These are phyloP conservation scores for Pelusios castaneus DNA, from an alignment of 2,113 vertebrate species.

Conservation along the genomic window DNA sequence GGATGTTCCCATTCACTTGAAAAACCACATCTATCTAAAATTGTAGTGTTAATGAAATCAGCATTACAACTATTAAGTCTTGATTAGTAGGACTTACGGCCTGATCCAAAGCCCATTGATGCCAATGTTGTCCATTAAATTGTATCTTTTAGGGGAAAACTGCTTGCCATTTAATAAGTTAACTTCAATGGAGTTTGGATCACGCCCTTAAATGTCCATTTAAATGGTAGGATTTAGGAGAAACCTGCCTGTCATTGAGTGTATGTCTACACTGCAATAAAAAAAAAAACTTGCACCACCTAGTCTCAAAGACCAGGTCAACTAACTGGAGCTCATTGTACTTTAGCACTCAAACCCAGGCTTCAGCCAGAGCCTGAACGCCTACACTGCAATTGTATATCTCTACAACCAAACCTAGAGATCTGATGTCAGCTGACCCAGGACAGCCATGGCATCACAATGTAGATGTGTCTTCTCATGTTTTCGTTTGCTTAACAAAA, in stretches of 20 bases:
- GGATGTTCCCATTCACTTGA: background rate
- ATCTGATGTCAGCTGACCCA: background rate
- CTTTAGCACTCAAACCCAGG: background rate
- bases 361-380: background rate
- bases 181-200: background rate
- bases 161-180: background rate
- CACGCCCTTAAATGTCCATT: background rate
- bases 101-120: too few species aligned
- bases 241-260: background rate
- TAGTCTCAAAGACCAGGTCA: too few species aligned
- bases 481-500: background rate
- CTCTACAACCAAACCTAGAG: background rate
- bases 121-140: background rate
- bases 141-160: background rate
- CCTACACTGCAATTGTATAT: background rate
- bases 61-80: background rate
- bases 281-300: too few species aligned
- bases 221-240: background rate
- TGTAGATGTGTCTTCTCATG: background rate
- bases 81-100: background rate
- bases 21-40: background rate
- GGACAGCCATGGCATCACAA: background rate
- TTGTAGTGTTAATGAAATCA: background rate
- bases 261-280: too few species aligned
- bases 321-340: too few species aligned